Evolutionary conservation across 2,888 invertebrate species (phyloP).

Genomic region (Spisula solida): DNA sequence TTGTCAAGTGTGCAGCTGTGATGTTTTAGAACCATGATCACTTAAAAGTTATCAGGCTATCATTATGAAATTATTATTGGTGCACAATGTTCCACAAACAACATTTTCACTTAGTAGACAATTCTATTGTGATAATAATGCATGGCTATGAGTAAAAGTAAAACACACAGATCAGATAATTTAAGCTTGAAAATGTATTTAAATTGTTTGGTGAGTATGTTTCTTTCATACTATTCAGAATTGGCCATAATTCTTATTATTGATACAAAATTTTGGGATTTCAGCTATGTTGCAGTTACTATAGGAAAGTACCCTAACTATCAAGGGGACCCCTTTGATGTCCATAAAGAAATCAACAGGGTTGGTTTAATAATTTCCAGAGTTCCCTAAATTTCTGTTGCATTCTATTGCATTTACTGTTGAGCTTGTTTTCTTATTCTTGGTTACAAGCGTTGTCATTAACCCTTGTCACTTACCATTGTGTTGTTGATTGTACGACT

Average conservation of each 20-base stretch:
- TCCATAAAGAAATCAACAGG: slow-evolving; percentile 82
- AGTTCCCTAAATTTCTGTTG: background rate
- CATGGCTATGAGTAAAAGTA: background rate
- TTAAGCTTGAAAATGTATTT: too few relatives aligned
- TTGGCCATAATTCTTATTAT: background rate
- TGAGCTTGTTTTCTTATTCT: slow-evolving; percentile 2
- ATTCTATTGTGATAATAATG: background rate
- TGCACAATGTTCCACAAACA: background rate
- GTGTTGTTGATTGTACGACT: background rate
- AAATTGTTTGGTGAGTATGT: too few relatives aligned
- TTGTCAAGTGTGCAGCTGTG: background rate
- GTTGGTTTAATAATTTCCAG: slow-evolving; percentile 74
- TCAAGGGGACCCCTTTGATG: slow-evolving; percentile 85
- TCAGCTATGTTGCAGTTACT: slow-evolving; percentile 86
- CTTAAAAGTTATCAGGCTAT: background rate
- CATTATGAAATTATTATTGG: background rate
- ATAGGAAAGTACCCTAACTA: slow-evolving; percentile 85
- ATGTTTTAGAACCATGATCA: slow-evolving; percentile 3
- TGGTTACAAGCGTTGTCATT: background rate
- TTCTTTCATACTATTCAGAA: background rate
- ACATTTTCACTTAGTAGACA: background rate
- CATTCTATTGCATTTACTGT: background rate
- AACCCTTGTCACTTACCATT: background rate
- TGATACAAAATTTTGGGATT: slow-evolving; percentile 54
- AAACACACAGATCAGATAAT: background rate